Conservation (phyloP, 2,888 invertebrate species). For the Matsumyia berberina region DNA sequence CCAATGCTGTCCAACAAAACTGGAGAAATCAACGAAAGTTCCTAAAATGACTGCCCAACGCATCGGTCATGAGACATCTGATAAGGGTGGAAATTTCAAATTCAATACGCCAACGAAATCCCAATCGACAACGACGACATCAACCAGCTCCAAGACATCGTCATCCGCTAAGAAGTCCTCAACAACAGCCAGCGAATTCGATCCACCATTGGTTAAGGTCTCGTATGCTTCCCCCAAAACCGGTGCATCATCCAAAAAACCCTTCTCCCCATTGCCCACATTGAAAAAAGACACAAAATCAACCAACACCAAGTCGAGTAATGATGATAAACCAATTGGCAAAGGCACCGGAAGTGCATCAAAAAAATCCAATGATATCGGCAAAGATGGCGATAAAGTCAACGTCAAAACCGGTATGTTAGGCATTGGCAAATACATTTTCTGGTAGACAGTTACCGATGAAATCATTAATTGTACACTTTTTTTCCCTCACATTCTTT, state of each 20-base stretch:
- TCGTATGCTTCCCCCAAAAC: constrained; percentile 82
- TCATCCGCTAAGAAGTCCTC: constrained; percentile 73
- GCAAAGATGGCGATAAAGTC: constrained; percentile 82
- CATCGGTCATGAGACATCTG: constrained; percentile 81
- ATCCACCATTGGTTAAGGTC: constrained; percentile 82
- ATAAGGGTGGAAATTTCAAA: constrained; percentile 79
- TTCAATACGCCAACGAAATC: constrained; percentile 76
- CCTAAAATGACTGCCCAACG: constrained; percentile 88
- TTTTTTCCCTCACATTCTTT: constrained; percentile 82
- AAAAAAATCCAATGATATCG: constrained; percentile 78
- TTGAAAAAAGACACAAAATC: constrained; percentile 77
- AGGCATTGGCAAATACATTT: constrained; percentile 92
- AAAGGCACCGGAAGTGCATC: constrained; percentile 72
- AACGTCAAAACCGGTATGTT: constrained; percentile 90
- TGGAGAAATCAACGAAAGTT: constrained; percentile 91
- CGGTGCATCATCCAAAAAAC: constrained; percentile 67
- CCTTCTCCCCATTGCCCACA: constrained; percentile 60
- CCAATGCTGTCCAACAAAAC: constrained; percentile 96
- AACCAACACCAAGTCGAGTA: constrained; percentile 72
- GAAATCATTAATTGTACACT: constrained; percentile 79
- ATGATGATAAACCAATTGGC: constrained; percentile 77
- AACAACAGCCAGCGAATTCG: constrained; percentile 61
- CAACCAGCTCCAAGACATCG: constrained; percentile 77
- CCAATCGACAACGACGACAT: constrained; percentile 75
- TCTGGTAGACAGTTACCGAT: constrained; percentile 88